Conservation (phyloP, 2,797 vertebrate species). For the Sebastes jordani region DNA sequence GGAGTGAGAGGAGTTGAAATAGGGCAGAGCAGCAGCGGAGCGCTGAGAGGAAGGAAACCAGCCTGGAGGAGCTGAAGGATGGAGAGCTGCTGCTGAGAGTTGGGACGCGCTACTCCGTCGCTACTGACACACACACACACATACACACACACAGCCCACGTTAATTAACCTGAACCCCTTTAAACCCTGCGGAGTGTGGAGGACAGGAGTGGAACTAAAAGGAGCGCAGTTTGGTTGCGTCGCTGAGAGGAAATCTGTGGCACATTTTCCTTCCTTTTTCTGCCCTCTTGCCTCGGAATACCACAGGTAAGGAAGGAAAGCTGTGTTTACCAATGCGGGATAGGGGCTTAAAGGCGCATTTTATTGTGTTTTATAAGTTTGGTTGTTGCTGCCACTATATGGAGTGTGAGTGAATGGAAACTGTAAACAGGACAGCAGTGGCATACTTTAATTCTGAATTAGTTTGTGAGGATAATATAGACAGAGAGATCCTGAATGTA, state of each 20-base stretch:
- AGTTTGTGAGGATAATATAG: slow-evolving; percentile 46
- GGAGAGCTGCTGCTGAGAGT: slow-evolving; percentile 69
- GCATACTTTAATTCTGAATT: slow-evolving; percentile 42
- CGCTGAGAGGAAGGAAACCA: slow-evolving; percentile 70
- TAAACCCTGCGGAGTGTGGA: slow-evolving; percentile 8
- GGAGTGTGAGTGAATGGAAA: slow-evolving; percentile 14
- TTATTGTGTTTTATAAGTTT: slow-evolving; percentile 43
- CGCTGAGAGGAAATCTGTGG: slow-evolving; percentile 53
- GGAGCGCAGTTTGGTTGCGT: slow-evolving; percentile 60
- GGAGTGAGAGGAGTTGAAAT: slow-evolving; percentile 87
- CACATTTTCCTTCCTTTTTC: slow-evolving; percentile 38
- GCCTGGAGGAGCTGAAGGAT: slow-evolving; percentile 72
- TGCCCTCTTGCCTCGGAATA: slow-evolving; percentile 60
- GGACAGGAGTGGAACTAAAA: slow-evolving; percentile 65
- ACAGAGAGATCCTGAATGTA: neutral
- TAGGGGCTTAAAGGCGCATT: neutral
- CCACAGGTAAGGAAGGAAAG: slow-evolving; percentile 72
- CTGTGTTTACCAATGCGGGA: neutral
- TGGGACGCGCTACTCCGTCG: slow-evolving; percentile 50
- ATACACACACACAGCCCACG: slow-evolving; percentile 4
- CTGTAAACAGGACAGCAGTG: slow-evolving; percentile 5
- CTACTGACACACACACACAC: neutral
- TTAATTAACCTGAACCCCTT: slow-evolving; percentile 28
- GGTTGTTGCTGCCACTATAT: slow-evolving; percentile 18
- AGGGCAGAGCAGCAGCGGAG: slow-evolving; percentile 83